These are phyloP conservation scores for Campoplex capitator DNA, from an alignment of 2,888 invertebrate genomes.

Conservation along the genomic window DNA sequence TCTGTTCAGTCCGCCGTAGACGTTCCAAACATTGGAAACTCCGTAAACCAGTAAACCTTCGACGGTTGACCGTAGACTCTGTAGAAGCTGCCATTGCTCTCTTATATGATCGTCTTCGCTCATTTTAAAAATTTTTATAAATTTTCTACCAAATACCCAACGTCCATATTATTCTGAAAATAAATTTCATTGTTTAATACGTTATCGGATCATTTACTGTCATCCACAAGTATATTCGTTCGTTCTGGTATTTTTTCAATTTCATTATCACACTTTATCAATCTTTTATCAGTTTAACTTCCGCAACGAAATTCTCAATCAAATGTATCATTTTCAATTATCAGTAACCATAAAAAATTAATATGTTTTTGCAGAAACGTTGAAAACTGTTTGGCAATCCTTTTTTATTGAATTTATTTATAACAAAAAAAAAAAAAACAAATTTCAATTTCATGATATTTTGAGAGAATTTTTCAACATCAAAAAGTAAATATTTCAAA, in stretches of 20 bases:
- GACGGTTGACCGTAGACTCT: constrained; percentile 86
- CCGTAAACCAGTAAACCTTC: constrained; percentile 86
- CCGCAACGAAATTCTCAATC: no score
- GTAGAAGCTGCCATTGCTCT: constrained; percentile 85
- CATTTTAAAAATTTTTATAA: constrained; percentile 67
- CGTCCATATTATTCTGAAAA: constrained; percentile 34
- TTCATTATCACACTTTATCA: no score
- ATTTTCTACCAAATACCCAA: not conserved
- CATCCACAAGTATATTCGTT: not conserved
- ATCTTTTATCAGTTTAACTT: no score
- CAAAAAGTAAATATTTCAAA: no score
- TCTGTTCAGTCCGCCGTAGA: constrained; percentile 87
- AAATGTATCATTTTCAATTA: no score
- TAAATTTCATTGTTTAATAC: not conserved
- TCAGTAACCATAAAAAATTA: no score
- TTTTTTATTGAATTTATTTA: no score
- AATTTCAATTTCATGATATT: no score
- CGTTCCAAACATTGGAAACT: constrained; percentile 87
- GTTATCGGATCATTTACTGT: not conserved
- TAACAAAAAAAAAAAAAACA: no score
- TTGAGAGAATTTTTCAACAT: no score
- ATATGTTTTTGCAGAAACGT: no score
- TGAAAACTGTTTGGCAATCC: no score
- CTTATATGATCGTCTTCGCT: constrained; percentile 74
- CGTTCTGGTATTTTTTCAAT: not conserved